Base-by-base conservation (phyloP, 2,113 vertebrate species). In the Enhydra lutris region DNA sequence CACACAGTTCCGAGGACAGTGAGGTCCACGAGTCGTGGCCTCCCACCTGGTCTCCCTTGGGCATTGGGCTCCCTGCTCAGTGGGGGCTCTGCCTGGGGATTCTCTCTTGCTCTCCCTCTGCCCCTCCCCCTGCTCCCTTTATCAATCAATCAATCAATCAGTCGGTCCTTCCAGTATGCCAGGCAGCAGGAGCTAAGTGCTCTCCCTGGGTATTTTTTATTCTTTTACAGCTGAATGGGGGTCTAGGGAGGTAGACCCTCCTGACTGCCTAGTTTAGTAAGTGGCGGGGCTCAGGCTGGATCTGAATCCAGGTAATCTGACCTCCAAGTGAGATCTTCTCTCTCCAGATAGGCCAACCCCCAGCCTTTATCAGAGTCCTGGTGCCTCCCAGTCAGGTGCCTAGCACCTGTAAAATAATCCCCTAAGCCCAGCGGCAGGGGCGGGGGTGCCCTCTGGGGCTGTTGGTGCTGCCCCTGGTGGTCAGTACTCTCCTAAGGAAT, bases 361-460 rank as follows among this genome's bases (percentile, higher is more conserved):
- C 11, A 13, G 21, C 18, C 6, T 78, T 57, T 20, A n/a, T 73
- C 3, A 5, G 65, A 59, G 73, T 55, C 7, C 79, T 17, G 5
- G 2, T 47, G 23, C 6, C 21, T 61, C 18, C 31, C 7, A 52
- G 84, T 31, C 0, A 17, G 55, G 36, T 23, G 36, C 6, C 5
- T 6, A 13, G 39, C 24, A 36, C 45, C 23, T 3, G 1, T 4
- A 29, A 23, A 45, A 3, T 17, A 10, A 10, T 0, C 0, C 45
- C 26, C 2, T n/a, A 34, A 50, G 15, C 7, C 36, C 74, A 18
- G 63, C 15, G 15, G 14, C 45, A 4, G 50, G 14, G 47, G 45
- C 10, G 13, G 50, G 0, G 0, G n/a, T 2, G 26, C 36, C 65
- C 52, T 63, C 47, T 50, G 39, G 29, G 11, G 15, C 9, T 24